These are phyloP conservation scores for Anisognathus igniventris DNA, from an alignment of 2,797 vertebrate species.

Conservation along the genomic window DNA sequence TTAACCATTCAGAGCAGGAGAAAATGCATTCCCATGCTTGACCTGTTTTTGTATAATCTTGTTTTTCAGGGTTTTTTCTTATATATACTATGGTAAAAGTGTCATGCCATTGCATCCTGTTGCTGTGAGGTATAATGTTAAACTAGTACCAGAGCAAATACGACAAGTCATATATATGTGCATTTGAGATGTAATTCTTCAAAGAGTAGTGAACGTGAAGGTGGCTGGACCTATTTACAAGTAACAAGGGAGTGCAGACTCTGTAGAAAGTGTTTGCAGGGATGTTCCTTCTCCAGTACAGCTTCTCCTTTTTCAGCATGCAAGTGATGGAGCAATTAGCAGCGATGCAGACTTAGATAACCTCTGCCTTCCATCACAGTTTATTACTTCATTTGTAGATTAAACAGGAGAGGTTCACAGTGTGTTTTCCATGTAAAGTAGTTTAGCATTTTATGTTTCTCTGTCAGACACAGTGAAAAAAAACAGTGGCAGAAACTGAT, in stretches of 20 bases:
- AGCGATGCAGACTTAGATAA: neutral
- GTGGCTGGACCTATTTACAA: neutral
- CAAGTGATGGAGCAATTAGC: neutral
- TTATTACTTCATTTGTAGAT: neutral
- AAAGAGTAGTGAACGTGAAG: neutral
- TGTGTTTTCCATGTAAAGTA: conserved; percentile 18
- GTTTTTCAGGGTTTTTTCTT: neutral
- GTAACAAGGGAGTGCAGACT: neutral
- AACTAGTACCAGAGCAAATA: neutral
- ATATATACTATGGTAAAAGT: neutral
- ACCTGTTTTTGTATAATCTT: neutral
- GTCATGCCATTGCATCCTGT: neutral
- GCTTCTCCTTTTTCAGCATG: neutral
- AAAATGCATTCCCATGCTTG: neutral
- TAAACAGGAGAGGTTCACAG: neutral
- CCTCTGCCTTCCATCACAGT: neutral
- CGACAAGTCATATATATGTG: neutral
- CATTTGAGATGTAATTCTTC: neutral
- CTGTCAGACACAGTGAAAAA: neutral
- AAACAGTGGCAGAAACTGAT: neutral
- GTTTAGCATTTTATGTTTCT: conserved; percentile 1
- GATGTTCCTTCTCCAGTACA: neutral
- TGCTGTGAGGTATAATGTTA: neutral
- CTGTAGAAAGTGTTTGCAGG: neutral
- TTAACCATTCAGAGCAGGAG: neutral